Evolutionary conservation across 2,113 vertebrate genomes (phyloP).

Genomic region (Calonectris borealis): DNA sequence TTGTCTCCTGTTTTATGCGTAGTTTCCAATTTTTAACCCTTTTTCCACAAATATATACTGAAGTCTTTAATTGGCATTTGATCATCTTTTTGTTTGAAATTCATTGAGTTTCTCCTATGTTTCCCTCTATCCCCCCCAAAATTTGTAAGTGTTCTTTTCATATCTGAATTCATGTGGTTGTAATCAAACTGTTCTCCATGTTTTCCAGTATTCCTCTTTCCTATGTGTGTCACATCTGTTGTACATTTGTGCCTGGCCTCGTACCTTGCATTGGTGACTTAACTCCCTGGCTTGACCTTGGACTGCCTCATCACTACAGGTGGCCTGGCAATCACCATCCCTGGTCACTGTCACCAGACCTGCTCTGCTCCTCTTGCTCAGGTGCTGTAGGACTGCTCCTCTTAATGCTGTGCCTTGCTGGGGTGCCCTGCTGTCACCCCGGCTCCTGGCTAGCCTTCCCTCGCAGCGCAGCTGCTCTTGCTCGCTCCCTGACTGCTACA

Average conservation of each 20-base stretch:
- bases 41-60: background rate
- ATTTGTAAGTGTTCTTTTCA: background rate
- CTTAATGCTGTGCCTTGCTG: background rate
- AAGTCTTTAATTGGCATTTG: background rate
- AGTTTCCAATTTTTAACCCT: background rate
- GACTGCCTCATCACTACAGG: background rate
- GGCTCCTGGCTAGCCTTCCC: background rate
- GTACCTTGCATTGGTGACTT: background rate
- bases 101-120: background rate
- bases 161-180: background rate
- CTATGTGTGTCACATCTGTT: rapidly evolving
- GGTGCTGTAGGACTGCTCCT: background rate
- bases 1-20: background rate
- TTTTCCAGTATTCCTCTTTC: background rate
- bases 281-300: background rate
- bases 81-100: background rate
- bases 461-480: background rate
- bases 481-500: background rate
- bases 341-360: background rate
- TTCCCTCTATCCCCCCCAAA: background rate
- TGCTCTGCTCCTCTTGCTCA: background rate
- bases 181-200: background rate
- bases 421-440: background rate
- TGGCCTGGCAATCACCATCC: background rate
- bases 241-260: background rate